Evolutionary conservation across 1,140 invertebrate genomes (phyloP), one percentile per base, ranked within the genome.

Genomic region (Drosophila grimshawi): DNA sequence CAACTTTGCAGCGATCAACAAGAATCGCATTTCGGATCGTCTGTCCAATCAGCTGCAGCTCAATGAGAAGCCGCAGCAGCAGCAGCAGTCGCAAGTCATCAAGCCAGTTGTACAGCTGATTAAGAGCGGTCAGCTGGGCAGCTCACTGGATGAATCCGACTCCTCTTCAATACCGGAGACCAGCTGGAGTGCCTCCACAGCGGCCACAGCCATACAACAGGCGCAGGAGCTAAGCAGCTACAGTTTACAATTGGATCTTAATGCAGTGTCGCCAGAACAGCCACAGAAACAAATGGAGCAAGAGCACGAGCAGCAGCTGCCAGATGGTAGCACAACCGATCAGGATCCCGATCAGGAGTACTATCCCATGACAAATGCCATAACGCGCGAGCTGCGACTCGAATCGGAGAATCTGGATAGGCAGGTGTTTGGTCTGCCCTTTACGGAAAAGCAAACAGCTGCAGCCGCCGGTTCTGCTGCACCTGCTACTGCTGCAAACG

Each of bases 311-410:
- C 37, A 67, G 45, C 51, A 66, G 49, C 51, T 49, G 11, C 46
- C 33, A 4, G 81, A 95, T 59, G 95, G 95, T 39, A 94, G 95
- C 69, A 96, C 96, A 67, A 96, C 96, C 0, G 96, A 97, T 81
- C 96, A 97, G 93, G 96, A 97, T 46, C 92, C 93, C 29, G 96
- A 97, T 60, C 93, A 94, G 41, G 96, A 97, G 48, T 97, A 97
- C 92, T 96, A 96, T 90, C 96, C 96, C 6, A 96, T 97, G 95
- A 97, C 96, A 2, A 97, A 96, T 1, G 96, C 96, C 1, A 96
- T 97, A 92, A 97, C 96, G 1, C 94, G 96, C 81, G 96, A 97
- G 92, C 93, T 97, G 77, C 94, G 95, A 82, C 93, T 97, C 49
- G 96, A 97, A 92, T 88, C 97, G 30, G 96, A 97, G 88, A 96